Base-by-base conservation (phyloP, 2,888 invertebrate species). In the Orchesella flavescens region DNA sequence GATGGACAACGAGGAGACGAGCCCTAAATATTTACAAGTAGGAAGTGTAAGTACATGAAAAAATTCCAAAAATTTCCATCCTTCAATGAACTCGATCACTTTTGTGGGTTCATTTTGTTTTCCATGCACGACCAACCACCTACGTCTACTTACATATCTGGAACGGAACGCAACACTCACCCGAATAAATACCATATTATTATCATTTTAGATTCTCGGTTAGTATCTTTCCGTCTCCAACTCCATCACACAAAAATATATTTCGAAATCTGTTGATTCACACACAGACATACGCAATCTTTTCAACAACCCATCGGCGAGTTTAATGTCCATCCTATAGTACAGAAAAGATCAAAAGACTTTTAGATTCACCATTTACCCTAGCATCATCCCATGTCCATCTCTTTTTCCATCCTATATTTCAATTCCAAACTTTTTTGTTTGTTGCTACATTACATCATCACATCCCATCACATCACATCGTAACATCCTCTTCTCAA, bases 201-300 rank as follows among this genome's bases (percentile, higher is more conserved):
- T 46, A 46, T 13, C 46, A 46, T 13, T 46, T 46, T 7, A 46
- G 9, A 10, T 13, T 13, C 53, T 53, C 53, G n/a, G 21, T 15
- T 21, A n/a, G 24, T 43, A 34, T 15, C 65, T 65, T 1, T 34
- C 15, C 66, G 19, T 19, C 24, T 12, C 53, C 7, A 24, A 55
- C 68, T 69, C 53, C 19, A n/a, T n/a, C n/a, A n/a, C n/a, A n/a
- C n/a, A n/a, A n/a, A n/a, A n/a, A n/a, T n/a, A 7, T 34, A 46
- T 73, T 73, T 73, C 73, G 61, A 73, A 73, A 73, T 73, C 73
- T 73, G 73, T 73, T 73, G 73, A 73, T 73, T 73, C 73, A 73
- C 46, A 34, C 34, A 34, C 34, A 73, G 59, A 61, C 73, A 73
- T 23, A 34, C 34, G 7, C 34, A 44, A 73, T 73, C 61, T 61